A percentile compares a stretch with the other conserved stretches of the same genome.
Conservation (phyloP, 2,113 vertebrate genomes). For the Aythya baeri region DNA sequence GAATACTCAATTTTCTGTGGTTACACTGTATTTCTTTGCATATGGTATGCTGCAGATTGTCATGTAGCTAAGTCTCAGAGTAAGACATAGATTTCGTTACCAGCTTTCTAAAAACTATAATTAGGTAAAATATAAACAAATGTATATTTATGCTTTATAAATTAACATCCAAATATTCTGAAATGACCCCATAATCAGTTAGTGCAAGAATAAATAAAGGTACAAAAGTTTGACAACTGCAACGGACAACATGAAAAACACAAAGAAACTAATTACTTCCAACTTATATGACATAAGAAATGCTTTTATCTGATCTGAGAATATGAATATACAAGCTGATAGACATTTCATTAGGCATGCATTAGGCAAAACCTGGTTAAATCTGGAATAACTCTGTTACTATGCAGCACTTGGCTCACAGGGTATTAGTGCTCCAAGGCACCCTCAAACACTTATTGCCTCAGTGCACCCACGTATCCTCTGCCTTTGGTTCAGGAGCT, state of each 20-base stretch:
- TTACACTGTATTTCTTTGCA: not conserved
- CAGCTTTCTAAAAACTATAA: not conserved
- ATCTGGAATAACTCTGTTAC: not conserved
- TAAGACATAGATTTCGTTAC: not conserved
- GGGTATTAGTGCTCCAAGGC: not conserved
- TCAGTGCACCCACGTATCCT: accelerated
- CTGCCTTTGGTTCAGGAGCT: not conserved
- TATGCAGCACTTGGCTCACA: not conserved
- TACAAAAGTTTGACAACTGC: not conserved
- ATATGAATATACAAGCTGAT: not conserved
- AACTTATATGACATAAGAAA: not conserved
- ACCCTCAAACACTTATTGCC: not conserved
- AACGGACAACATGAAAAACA: not conserved
- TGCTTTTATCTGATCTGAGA: not conserved
- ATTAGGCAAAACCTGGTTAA: not conserved
- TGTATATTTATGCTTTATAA: not conserved
- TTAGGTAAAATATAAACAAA: not conserved
- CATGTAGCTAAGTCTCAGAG: not conserved
- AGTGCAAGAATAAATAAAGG: not conserved
- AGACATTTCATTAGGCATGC: not conserved
- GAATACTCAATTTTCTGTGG: not conserved
- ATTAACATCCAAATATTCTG: not conserved
- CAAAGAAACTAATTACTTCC: not conserved
- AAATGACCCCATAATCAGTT: not conserved
- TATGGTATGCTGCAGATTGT: not conserved